Evolutionary conservation across 2,797 vertebrate species (phyloP).

Genomic region (Syndactyla subalaris): DNA sequence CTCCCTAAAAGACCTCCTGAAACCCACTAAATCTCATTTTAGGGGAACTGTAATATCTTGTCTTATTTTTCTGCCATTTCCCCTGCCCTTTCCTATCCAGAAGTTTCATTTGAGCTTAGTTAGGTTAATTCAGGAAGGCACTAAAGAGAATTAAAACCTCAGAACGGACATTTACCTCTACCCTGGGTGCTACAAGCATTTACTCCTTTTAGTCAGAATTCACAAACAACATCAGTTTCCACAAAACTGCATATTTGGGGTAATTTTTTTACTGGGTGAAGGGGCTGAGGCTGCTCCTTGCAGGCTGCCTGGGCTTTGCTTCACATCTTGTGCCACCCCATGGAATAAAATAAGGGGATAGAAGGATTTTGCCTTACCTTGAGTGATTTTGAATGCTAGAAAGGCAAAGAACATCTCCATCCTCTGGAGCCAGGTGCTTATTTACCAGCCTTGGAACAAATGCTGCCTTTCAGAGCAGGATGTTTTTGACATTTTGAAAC

Average conservation of each 20-base stretch:
- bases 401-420: not conserved
- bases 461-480: not conserved
- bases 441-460: not conserved
- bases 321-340: not conserved
- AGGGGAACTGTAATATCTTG: not conserved
- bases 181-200: rapidly evolving
- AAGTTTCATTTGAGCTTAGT: not conserved
- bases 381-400: not conserved
- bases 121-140: not conserved
- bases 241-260: not conserved
- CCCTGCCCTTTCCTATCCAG: not conserved
- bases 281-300: not conserved
- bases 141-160: not conserved
- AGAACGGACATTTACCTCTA: not conserved
- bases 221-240: not conserved
- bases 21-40: not conserved
- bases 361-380: not conserved
- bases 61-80: not conserved
- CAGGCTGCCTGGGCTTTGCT: not conserved
- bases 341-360: not conserved
- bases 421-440: not conserved
- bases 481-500: not conserved
- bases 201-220: not conserved
- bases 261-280: not conserved
- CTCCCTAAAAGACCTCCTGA: not conserved